Base-by-base conservation (phyloP, 2,888 invertebrate species). In the Sacculina carcini region DNA sequence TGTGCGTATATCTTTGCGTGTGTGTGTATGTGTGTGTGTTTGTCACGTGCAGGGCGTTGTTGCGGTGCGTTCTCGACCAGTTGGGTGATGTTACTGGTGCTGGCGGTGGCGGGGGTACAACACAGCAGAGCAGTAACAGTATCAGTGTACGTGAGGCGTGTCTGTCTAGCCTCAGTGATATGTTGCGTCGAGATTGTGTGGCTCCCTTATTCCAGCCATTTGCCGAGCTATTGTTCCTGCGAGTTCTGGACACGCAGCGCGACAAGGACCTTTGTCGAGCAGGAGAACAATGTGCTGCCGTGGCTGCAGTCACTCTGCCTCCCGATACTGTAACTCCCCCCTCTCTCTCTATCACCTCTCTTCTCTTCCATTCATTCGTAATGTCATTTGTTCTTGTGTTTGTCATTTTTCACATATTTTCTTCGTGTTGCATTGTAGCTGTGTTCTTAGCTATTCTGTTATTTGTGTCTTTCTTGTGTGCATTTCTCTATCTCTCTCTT, bases 161-260 rank as follows among this genome's bases (percentile, higher is more conserved):
- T 0, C 72, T 89, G 49, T 76, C 78, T 60, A 81, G 82, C 21
- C 70, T 92, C 39, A 74, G 81, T 55, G 87, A 87, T 68, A 77
- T 94, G 62, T 74, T 90, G 59, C 76, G 82, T 56, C 76, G 80
- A 51, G 70, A 81, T 40, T 40, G 24, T 7, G n/a, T 24, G 6
- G 24, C 40, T 2, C 71, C 77, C 53, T 76, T 78, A 58, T 90
- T 92, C 75, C 74, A 77, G 57, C 79, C 79, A 61, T 94, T 84
- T 69, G 79, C 85, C 52, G 94, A 94, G 69, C 72, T 94, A 51
- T 78, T 92, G 38, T 75, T 89, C 51, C 69, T 92, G 48, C 79
- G 83, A 66, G 80, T 94, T 14, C 75, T 94, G 58, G 78, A 82
- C 62, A 82, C 84, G 51, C 86, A 90, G 68, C 80, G 70, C 59